Base-by-base conservation (phyloP, 2,888 invertebrate species). In the Fissipunctia ypsillon region DNA sequence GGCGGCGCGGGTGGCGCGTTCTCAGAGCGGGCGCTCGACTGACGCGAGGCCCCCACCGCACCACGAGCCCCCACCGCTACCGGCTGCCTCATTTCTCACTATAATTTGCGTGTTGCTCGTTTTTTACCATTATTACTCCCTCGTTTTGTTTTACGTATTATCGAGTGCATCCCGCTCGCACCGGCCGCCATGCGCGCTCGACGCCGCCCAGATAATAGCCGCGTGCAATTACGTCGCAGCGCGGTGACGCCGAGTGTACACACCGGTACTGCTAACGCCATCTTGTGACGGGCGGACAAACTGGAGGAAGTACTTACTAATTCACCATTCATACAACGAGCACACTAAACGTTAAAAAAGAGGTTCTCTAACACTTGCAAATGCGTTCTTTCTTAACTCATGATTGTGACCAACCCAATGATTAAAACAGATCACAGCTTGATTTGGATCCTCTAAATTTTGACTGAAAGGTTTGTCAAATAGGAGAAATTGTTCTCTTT, bases 131-230 rank as follows among this genome's bases (percentile, higher is more conserved):
- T 95, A 96, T 96, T 96, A 96, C 96, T 95, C 95, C 96, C 96
- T 95, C 95, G 96, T 96, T 96, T 96, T 96, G 96, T 96, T 96
- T 95, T 95, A 96, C 95, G 96, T 95, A 95, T 96, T 96, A 96
- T 95, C 96, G 96, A 96, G 95, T 96, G 96, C 96, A 96, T 96
- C 96, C 96, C 96, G 96, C 96, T 96, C 96, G 94, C 96, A 96
- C 96, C 93, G 95, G 94, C 96, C 94, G 95, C 96, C 95, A 95
- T 95, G 95, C 95, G 93, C 95, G 93, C 87, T 88, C 93, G 93
- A 94, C 93, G 93, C 95, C 96, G 96, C 96, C 96, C 96, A 96
- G 94, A 95, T 96, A 96, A 96, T 96, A 95, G 96, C 93, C 89
- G 90, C 91, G 88, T 91, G 95, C 95, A 95, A 96, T 96, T 96